Evolutionary conservation across 2,113 vertebrate species (phyloP), one percentile per base, ranked within the genome.

Genomic region (Nerophis ophidion): DNA sequence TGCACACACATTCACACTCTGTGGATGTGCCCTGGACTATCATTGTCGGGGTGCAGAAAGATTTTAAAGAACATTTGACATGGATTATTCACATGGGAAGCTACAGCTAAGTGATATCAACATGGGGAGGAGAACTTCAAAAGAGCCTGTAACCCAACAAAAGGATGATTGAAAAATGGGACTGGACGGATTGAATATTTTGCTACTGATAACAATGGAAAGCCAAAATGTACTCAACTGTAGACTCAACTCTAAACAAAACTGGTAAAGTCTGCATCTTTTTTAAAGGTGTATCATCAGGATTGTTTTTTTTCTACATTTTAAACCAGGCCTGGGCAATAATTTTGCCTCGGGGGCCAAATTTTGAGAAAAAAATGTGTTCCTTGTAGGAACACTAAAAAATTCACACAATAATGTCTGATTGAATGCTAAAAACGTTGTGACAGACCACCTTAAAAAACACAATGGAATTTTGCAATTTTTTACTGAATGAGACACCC

Each of bases 1-100:
- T 84, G 88, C 86, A 85, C 88, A 89, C 89, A 90, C 87, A 86
- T 86, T 81, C 80, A 82, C 80, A 81, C 91, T 89, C 80, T 88
- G 88, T 89, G 76, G 80, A 88, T 85, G 66, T 44, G 65, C 71
- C 63, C 53, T 47, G 35, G 56, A 70, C 57, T 66, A 52, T 66
- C 65, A 55, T 42, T 59, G 63, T 52, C 69, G 35, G 59, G 48
- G 70, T 53, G 36, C 6, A 65, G 64, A 33, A 48, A 45, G 33
- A 45, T 55, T 48, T 45, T 71, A 62, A 81, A 79, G 77, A 72
- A 61, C 57, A 71, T 72, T 77, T 49, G 74, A 77, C 68, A 80
- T 46, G 56, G 68, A 17, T 48, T 34, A 54, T 26, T 72, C 66
- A 59, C 53, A 72, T 50, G 65, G 55, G 8, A 26, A 16, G 51